phyloP scores from a whole-genome alignment of 2,888 invertebrate genomes.

The Nysson spinosus region DNA sequence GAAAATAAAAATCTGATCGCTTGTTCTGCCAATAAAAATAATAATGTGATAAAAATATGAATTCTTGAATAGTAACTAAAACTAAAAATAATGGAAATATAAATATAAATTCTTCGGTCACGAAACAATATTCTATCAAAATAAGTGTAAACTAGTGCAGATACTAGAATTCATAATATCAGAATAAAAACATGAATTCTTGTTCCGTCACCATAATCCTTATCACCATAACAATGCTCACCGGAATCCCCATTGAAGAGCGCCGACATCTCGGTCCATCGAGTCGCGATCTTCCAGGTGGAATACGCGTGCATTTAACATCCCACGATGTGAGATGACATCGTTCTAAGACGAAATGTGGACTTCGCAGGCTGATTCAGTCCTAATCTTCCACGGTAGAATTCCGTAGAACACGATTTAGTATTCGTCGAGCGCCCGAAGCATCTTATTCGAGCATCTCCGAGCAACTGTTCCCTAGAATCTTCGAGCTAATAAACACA shows the following conservation, averaged over 20 bases:
- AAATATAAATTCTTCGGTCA: too few relatives aligned
- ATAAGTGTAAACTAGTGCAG: too few relatives aligned
- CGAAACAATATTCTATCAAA: too few relatives aligned
- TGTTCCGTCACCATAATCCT: background rate
- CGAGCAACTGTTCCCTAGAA: slow-evolving; percentile 24
- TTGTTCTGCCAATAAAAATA: too few relatives aligned
- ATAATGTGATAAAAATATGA: too few relatives aligned
- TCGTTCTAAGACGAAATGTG: background rate
- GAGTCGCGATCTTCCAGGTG: background rate
- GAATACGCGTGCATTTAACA: background rate
- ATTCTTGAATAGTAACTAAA: too few relatives aligned
- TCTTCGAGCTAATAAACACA: slow-evolving; percentile 59
- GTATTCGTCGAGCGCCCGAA: slow-evolving; percentile 50
- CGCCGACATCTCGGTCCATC: background rate
- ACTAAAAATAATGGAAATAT: too few relatives aligned
- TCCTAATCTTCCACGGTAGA: slow-evolving; percentile 52
- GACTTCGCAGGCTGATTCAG: slow-evolving; percentile 24
- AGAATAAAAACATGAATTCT: too few relatives aligned
- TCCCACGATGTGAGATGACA: background rate
- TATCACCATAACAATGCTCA: background rate
- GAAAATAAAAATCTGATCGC: too few relatives aligned
- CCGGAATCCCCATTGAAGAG: background rate
- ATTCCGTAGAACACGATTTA: slow-evolving; percentile 43
- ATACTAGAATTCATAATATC: too few relatives aligned
- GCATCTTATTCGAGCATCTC: slow-evolving; percentile 19